These are phyloP conservation scores for Sorex maritimensis DNA, from an alignment of 2,797 vertebrate genomes.

Conservation along the genomic window DNA sequence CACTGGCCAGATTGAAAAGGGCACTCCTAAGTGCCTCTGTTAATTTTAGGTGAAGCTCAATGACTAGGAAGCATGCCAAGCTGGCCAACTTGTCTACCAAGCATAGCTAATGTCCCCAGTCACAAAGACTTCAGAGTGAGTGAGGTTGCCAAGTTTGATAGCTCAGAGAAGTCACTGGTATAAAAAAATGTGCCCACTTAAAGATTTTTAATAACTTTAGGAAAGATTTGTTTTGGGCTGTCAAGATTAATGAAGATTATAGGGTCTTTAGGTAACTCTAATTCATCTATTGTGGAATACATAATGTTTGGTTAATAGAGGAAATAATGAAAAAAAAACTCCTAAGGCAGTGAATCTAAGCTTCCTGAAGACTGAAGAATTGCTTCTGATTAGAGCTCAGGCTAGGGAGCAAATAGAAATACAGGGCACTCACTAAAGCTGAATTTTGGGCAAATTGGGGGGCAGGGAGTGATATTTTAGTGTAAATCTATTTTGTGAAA, in stretches of 20 bases:
- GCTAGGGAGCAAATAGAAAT: background rate
- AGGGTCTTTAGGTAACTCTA: background rate
- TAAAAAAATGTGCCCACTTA: background rate
- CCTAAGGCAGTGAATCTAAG: background rate
- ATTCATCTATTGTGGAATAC: background rate
- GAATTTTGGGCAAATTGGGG: conserved; percentile 1
- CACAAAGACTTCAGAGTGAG: background rate
- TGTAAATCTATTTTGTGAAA: background rate
- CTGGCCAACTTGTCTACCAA: background rate
- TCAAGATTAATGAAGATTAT: background rate
- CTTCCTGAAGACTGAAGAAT: background rate
- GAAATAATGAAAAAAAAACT: conserved; percentile 14
- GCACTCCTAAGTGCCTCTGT: background rate
- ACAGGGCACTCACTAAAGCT: background rate
- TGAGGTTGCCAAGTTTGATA: background rate
- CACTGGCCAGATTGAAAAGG: background rate
- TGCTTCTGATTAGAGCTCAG: background rate
- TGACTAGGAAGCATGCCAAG: background rate
- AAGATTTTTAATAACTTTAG: background rate
- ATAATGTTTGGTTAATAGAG: conserved; percentile 4
- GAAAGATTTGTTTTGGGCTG: background rate
- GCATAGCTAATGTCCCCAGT: background rate
- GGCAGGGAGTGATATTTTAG: background rate
- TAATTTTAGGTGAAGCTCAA: background rate
- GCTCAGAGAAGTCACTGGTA: background rate